Percentiles rank a stretch among this genome's conserved stretches.
Conservation (phyloP, 2,888 invertebrate species). For the Formica aserva region DNA sequence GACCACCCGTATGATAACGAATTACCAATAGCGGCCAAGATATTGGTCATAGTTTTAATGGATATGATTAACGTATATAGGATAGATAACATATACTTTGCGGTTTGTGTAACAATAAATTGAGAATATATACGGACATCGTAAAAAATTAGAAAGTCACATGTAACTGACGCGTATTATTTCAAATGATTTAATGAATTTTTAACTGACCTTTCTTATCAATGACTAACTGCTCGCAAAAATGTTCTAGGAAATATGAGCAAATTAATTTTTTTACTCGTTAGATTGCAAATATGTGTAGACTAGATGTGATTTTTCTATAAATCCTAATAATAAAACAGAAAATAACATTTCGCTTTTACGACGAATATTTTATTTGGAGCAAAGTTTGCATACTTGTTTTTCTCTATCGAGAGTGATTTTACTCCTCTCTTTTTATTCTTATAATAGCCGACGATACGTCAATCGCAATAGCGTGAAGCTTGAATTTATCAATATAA, state of each 20-base stretch:
- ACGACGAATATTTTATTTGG: neutral
- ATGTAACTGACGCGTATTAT: neutral
- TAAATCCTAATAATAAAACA: neutral
- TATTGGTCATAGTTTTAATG: neutral
- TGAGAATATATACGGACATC: neutral
- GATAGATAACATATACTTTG: neutral
- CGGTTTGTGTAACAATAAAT: neutral
- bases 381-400: neutral
- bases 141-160: neutral
- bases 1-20: slow-evolving; percentile 15
- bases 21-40: neutral
- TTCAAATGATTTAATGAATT: neutral
- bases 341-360: neutral
- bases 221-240: neutral
- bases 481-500: neutral
- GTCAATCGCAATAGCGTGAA: neutral
- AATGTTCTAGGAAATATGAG: neutral
- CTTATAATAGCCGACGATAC: neutral
- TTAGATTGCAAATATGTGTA: neutral
- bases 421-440: neutral
- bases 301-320: neutral
- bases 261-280: neutral
- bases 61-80: neutral
- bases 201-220: neutral
- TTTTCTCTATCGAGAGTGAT: neutral